Evolutionary conservation across 2,797 vertebrate species (phyloP), one percentile per base, ranked within the genome.

Genomic region (Acanthurus tractus): DNA sequence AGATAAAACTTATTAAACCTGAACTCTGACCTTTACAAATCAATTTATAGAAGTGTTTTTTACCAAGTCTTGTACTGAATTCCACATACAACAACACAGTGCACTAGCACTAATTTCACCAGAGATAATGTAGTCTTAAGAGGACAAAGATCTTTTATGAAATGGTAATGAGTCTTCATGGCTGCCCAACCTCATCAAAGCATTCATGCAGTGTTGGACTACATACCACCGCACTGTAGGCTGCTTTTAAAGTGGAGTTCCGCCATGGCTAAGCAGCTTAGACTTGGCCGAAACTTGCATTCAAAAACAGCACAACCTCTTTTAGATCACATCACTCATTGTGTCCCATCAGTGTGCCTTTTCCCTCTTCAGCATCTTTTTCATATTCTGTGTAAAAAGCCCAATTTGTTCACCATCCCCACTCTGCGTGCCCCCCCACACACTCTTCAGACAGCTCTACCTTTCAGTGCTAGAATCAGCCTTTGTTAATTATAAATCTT

Each of bases 401-500:
- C 44, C 58, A 75, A 74, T 88, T 88, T 85, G 74, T 88, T 86
- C 70, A 77, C 64, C 49, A 46, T 82, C 55, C 53, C 58, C 34
- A 38, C 57, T 49, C 78, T 34, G 17, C 0, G 5, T 70, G 56
- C 25, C 36, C 61, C 66, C 76, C 23, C 56, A 76, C 69, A 49
- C 42, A 76, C 63, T 84, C 74, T 66, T 82, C 61, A 82, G 61
- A 75, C 79, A 89, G 72, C 79, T 69, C 66, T 74, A 36, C 56
- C 64, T 84, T 88, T 90, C 87, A 88, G 45, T 14, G 54, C 68
- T 38, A 72, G 63, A 85, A 85, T 84, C 84, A 89, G 76, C 87
- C 85, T 83, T 89, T 89, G 88, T 93, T 91, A 87, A 92, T 88
- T 88, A 90, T 86, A 89, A 93, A 92, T 87, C 84, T 86, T 84